These are phyloP conservation scores for Tamias sibiricus DNA, from an alignment of 2,113 vertebrate species.

Conservation along the genomic window DNA sequence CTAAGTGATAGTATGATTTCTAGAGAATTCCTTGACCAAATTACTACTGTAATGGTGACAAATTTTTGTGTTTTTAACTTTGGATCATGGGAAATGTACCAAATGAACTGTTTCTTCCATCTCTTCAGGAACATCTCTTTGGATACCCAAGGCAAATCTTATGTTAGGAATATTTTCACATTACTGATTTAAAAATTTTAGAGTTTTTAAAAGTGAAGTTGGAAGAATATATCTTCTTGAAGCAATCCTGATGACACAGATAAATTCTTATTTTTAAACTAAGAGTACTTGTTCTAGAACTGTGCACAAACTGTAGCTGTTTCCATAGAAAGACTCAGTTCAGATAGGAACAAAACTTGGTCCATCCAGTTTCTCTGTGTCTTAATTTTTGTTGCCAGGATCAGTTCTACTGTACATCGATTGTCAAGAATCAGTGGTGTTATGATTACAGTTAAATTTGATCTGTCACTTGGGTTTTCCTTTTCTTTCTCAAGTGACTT, in stretches of 20 bases:
- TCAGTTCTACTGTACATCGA: slow-evolving; percentile 35
- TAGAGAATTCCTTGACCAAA: slow-evolving; percentile 36
- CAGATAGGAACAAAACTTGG: slow-evolving; percentile 68
- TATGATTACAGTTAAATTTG: slow-evolving; percentile 37
- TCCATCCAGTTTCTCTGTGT: slow-evolving; percentile 23
- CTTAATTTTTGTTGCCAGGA: slow-evolving; percentile 50
- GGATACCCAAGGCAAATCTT: not conserved
- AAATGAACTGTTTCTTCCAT: not conserved
- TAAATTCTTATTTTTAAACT: slow-evolving; percentile 71
- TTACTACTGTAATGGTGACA: not conserved
- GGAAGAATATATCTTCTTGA: slow-evolving; percentile 48
- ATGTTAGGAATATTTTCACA: slow-evolving; percentile 35
- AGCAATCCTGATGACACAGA: slow-evolving; percentile 49
- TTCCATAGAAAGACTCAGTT: slow-evolving; percentile 63
- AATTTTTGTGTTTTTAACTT: not conserved
- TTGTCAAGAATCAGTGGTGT: not conserved
- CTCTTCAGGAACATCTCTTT: not conserved
- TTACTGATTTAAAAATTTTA: not conserved
- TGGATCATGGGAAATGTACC: not conserved
- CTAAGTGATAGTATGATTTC: slow-evolving; percentile 27
- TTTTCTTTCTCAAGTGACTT: slow-evolving; percentile 28
- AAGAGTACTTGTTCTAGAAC: slow-evolving; percentile 68
- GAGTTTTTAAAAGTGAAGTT: slow-evolving; percentile 29
- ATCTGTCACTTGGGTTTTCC: slow-evolving; percentile 21
- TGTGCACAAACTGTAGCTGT: slow-evolving; percentile 69